These are phyloP conservation scores for Climacteris rufus DNA, from an alignment of 2,113 vertebrate genomes.

Conservation along the genomic window DNA sequence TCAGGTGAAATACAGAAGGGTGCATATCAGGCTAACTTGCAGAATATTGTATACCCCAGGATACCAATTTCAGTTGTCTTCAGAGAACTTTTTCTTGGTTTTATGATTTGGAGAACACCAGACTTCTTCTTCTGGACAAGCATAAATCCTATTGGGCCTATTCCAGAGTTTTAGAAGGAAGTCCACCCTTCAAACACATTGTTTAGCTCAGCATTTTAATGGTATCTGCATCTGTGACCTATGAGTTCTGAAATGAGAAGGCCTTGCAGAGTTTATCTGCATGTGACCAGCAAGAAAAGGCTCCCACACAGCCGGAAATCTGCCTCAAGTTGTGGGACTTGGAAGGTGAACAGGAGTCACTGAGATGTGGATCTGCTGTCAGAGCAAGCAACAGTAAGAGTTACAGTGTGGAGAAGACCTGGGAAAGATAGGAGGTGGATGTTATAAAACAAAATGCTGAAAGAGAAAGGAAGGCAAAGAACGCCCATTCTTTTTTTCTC, in stretches of 20 bases:
- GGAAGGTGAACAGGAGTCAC: neutral
- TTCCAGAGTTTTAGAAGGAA: neutral
- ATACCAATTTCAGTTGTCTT: neutral
- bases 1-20: neutral
- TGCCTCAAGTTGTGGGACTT: neutral
- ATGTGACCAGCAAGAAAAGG: neutral
- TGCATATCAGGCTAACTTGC: neutral
- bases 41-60: neutral
- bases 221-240: neutral
- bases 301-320: neutral
- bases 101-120: neutral
- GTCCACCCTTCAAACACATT: neutral
- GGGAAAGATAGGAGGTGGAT: neutral
- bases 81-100: neutral
- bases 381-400: neutral
- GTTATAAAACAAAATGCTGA: neutral
- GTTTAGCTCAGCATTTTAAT: neutral
- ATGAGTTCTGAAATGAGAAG: neutral
- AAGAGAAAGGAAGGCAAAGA: neutral
- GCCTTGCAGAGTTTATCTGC: neutral
- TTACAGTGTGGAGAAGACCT: neutral
- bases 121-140: neutral
- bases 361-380: neutral
- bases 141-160: neutral
- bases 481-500: fast-evolving